Evolutionary conservation across 2,113 vertebrate genomes (phyloP).

Genomic region (Oryzias curvinotus): DNA sequence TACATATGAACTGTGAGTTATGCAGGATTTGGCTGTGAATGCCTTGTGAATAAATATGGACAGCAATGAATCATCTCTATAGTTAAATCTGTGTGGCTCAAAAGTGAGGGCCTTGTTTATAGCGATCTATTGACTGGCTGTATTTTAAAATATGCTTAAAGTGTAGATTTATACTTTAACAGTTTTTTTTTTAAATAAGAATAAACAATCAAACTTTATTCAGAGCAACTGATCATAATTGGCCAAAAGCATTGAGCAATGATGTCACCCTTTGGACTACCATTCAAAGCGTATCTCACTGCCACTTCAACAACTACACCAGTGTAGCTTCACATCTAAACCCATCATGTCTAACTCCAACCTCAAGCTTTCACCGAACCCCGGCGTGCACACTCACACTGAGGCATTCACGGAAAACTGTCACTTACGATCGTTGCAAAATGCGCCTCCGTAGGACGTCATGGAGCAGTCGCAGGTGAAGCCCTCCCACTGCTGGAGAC

Average conservation of each 20-base stretch:
- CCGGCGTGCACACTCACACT: not conserved
- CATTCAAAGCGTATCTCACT: not conserved
- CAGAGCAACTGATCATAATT: no score
- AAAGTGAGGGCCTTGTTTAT: no score
- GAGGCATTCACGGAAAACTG: fast-evolving
- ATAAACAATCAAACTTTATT: no score
- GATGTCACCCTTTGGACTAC: no score
- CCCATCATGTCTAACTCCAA: no score
- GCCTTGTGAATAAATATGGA: not conserved
- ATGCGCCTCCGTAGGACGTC: slow-evolving; percentile 84
- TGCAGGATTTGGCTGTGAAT: slow-evolving; percentile 14
- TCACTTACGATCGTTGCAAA: slow-evolving; percentile 80
- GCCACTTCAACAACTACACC: not conserved
- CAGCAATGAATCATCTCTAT: not conserved
- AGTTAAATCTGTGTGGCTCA: not conserved
- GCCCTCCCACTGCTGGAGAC: slow-evolving; percentile 94
- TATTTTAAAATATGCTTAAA: no score
- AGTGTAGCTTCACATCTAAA: not conserved
- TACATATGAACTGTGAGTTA: slow-evolving; percentile 2
- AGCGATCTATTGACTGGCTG: no score
- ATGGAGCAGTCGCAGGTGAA: slow-evolving; percentile 92
- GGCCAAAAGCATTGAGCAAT: no score
- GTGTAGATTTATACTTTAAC: no score
- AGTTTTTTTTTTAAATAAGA: no score
- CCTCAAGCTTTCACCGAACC: slow-evolving; percentile 5